Base-by-base conservation (phyloP, 2,888 invertebrate species). In the Lymantria dispar region DNA sequence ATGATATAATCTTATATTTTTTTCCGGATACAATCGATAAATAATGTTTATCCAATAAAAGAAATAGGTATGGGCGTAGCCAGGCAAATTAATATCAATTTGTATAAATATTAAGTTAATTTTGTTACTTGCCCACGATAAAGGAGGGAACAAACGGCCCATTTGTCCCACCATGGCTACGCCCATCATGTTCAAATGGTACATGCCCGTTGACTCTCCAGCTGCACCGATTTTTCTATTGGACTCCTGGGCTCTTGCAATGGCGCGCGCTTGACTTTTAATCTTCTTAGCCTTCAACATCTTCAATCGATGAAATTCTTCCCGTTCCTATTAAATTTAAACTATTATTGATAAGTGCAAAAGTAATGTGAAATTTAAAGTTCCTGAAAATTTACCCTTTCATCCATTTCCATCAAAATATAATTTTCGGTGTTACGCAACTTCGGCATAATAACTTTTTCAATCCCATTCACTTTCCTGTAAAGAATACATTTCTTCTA, bases 281-380 rank as follows among this genome's bases (percentile, higher is more conserved):
- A 80, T 74, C 62, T 91, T 91, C 72, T 91, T 87, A 0, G 90
- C 87, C 66, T 91, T 91, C 13, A 91, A 82, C 87, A 91, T 87
- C 70, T 91, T 91, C 54, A 91, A 62, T 12, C 91, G 80, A 60
- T 90, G 89, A 52, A 89, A 89, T n/a, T 91, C 91, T 68, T 91
- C 91, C 46, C 91, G 74, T 57, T 91, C 91, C 91, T 91, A 43
- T 31, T 36, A 47, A 22, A 22, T 2, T 3, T 5, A 22, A 22
- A 22, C 5, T 36, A 11, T 36, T 36, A 11, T 36, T 36, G 3
- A 36, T 11, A 36, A 11, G n/a, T 10, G 7, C 9, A 36, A 36
- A 1, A 3, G 3, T 36, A 36, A 36, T n/a, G 1, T 36, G 7
- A 36, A 11, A 11, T n/a, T 36, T 11, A 10, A 3, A 11, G n/a